A percentile compares a stretch with the other conserved stretches of the same genome.
Conservation (phyloP, 2,888 invertebrate genomes). For the Cryptophagus acutangulus region DNA sequence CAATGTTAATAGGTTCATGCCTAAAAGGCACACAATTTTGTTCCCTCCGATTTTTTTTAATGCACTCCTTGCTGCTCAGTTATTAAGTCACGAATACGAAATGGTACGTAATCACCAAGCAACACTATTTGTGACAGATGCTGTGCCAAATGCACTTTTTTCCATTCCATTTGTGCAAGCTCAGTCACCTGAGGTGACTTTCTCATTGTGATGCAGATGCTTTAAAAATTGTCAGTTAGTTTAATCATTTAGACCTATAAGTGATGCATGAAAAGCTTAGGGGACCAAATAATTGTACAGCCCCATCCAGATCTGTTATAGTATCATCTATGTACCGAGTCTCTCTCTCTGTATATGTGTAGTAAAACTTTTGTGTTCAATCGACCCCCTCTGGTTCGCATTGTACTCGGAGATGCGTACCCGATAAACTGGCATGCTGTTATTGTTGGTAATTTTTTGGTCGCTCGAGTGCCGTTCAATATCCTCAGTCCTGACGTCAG, state of each 20-base stretch:
- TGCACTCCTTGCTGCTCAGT: slow-evolving; percentile 12
- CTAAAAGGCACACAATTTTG: slow-evolving; percentile 16
- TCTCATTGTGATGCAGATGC: slow-evolving; percentile 37
- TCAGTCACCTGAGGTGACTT: slow-evolving; percentile 32
- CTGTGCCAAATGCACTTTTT: background rate
- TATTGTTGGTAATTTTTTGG: slow-evolving; percentile 43
- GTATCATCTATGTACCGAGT: background rate
- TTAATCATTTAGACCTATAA: slow-evolving; percentile 34
- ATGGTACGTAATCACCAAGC: background rate
- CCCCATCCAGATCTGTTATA: background rate
- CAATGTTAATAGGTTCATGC: slow-evolving; percentile 27
- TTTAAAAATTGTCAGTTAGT: slow-evolving; percentile 36
- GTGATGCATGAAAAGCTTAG: slow-evolving; percentile 32
- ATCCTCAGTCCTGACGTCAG: slow-evolving; percentile 31
- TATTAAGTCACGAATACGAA: slow-evolving; percentile 10
- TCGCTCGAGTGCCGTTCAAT: slow-evolving; percentile 36
- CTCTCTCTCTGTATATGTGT: slow-evolving; percentile 12
- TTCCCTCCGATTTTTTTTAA: too few relatives aligned
- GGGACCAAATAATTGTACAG: background rate
- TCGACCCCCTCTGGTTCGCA: slow-evolving; percentile 28
- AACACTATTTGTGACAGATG: slow-evolving; percentile 5
- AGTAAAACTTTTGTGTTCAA: slow-evolving; percentile 28
- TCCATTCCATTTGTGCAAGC: too few relatives aligned
- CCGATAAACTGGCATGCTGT: slow-evolving; percentile 39
- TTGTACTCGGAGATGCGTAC: slow-evolving; percentile 35